These are phyloP conservation scores for Tychaedon coryphoeus DNA, from an alignment of 2,113 vertebrate genomes.

Conservation along the genomic window DNA sequence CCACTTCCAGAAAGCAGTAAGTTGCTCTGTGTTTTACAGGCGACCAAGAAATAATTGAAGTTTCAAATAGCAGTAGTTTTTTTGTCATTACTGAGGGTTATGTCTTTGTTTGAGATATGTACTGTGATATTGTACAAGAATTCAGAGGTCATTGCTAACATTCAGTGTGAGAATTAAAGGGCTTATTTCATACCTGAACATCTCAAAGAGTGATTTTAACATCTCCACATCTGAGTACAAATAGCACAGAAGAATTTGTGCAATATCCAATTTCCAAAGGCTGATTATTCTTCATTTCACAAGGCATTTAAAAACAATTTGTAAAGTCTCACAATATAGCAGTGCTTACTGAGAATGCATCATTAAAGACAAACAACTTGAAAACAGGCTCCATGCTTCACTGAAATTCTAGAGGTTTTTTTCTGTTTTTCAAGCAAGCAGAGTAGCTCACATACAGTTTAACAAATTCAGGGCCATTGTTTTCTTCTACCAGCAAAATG, in stretches of 20 bases:
- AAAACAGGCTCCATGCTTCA: not conserved
- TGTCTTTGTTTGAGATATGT: not conserved
- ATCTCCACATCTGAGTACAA: not conserved
- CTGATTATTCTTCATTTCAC: not conserved
- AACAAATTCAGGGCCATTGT: not conserved
- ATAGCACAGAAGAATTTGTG: not conserved
- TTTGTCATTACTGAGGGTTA: not conserved
- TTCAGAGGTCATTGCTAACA: not conserved
- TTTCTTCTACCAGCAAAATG: not conserved
- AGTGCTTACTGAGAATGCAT: slow-evolving; percentile 22
- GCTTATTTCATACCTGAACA: not conserved
- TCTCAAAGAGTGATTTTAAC: not conserved
- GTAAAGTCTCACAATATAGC: slow-evolving; percentile 12
- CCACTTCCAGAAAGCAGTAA: not conserved
- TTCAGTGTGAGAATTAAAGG: not conserved
- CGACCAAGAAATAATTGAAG: not conserved
- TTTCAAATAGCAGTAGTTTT: not conserved
- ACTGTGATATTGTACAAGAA: not conserved
- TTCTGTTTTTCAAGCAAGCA: slow-evolving; percentile 29
- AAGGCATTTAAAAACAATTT: not conserved
- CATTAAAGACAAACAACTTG: slow-evolving; percentile 52
- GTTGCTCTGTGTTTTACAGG: not conserved
- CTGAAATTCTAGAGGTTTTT: not conserved
- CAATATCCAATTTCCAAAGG: not conserved
- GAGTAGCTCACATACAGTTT: not conserved